A percentile compares a stretch with the other conserved stretches of the same genome.
phyloP scores from a whole-genome alignment of 2,113 vertebrate species.

The Tamias sibiricus region DNA sequence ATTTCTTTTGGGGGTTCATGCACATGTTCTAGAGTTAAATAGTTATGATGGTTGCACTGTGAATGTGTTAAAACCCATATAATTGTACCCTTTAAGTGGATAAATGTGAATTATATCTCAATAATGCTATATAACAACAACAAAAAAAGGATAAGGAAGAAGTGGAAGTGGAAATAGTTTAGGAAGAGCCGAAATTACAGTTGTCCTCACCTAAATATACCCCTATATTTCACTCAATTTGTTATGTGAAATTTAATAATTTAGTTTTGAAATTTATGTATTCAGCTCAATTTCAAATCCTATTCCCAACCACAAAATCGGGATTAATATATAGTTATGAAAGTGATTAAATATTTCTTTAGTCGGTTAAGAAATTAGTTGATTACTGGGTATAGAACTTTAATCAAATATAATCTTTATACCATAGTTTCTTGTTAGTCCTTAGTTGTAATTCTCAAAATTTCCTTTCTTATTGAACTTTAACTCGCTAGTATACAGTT shows the following conservation, averaged over 20 bases:
- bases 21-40: not conserved
- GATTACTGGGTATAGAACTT: not conserved
- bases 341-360: constrained; percentile 5
- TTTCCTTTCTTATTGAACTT: not conserved
- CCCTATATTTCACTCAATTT: not conserved
- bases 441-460: not conserved
- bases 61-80: not conserved
- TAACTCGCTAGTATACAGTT: not conserved
- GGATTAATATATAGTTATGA: not conserved
- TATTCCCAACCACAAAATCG: not conserved
- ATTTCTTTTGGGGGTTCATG: not conserved
- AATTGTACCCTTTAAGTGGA: not conserved
- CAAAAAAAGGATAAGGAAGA: not conserved
- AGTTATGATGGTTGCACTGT: not conserved
- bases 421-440: not conserved
- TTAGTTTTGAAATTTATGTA: constrained; percentile 14
- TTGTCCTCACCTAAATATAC: not conserved
- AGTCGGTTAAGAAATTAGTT: not conserved
- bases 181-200: not conserved
- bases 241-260: constrained; percentile 26
- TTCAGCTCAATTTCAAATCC: not conserved
- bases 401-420: not conserved
- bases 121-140: not conserved
- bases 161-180: not conserved
- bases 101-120: not conserved